These are phyloP conservation scores for Campylorhamphus procurvoides DNA, from an alignment of 2,113 vertebrate species.

Conservation along the genomic window DNA sequence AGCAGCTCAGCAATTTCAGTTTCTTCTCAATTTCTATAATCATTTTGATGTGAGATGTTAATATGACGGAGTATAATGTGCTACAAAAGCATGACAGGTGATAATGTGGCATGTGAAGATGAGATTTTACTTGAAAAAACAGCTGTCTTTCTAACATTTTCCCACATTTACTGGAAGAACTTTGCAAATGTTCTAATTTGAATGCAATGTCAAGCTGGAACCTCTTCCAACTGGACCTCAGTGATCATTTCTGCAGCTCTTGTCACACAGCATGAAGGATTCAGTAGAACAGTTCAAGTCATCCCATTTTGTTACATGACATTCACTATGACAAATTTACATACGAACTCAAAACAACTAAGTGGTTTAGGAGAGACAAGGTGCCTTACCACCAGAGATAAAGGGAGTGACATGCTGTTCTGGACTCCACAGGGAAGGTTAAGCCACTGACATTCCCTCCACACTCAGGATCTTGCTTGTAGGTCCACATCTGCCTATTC, in stretches of 20 bases:
- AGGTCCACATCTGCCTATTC: neutral
- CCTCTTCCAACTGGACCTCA: constrained; percentile 33
- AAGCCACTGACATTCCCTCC: neutral
- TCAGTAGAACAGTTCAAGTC: constrained; percentile 29
- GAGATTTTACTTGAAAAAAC: constrained; percentile 18
- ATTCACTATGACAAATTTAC: neutral
- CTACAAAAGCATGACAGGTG: neutral
- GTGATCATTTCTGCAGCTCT: constrained; percentile 27
- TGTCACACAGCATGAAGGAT: neutral
- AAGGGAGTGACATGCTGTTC: neutral
- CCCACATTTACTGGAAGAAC: constrained; percentile 34
- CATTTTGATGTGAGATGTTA: neutral
- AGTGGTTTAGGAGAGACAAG: neutral
- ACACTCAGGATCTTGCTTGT: neutral
- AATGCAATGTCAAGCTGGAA: constrained; percentile 40
- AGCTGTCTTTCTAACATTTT: neutral
- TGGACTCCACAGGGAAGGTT: neutral
- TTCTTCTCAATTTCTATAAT: neutral
- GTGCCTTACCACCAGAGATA: neutral
- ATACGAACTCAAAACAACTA: neutral
- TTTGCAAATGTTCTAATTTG: constrained; percentile 27
- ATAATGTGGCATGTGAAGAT: neutral
- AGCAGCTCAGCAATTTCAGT: neutral
- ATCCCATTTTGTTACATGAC: neutral
- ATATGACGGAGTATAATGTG: neutral